Evolutionary conservation across 2,797 vertebrate species (phyloP).

Genomic region (Pempheris klunzingeri): DNA sequence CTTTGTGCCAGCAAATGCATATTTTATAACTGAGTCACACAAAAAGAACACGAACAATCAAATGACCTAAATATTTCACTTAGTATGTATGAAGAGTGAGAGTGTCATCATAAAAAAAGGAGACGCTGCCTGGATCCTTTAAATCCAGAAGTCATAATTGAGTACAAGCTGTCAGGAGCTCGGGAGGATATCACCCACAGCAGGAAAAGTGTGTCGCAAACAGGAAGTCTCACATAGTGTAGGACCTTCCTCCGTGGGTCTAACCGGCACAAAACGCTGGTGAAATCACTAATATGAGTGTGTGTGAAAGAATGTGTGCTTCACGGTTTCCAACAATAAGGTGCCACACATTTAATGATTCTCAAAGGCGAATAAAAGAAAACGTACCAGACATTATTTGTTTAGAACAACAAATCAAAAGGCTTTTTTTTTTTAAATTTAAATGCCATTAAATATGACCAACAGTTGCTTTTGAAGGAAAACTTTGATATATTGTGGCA

Average conservation of each 20-base stretch:
- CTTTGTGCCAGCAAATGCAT: constrained; percentile 61
- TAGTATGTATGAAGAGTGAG: constrained; percentile 40
- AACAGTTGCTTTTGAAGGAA: background rate
- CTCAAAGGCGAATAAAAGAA: constrained; percentile 7
- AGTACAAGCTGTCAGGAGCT: constrained; percentile 44
- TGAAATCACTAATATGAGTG: constrained; percentile 30
- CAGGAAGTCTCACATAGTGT: constrained; percentile 76
- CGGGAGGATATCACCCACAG: constrained; percentile 71
- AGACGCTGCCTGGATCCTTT: constrained; percentile 20
- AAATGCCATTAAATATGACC: constrained; percentile 6
- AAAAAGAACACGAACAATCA: constrained; percentile 52
- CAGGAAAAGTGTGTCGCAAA: constrained; percentile 81
- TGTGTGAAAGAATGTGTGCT: constrained; percentile 17
- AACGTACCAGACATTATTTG: constrained; percentile 15
- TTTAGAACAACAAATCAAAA: constrained; percentile 22
- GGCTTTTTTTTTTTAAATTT: too few species aligned
- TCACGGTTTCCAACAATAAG: constrained; percentile 19
- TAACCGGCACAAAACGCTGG: constrained; percentile 48
- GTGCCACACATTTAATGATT: background rate
- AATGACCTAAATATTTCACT: constrained; percentile 68
- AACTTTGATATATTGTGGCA: background rate
- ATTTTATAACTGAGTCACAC: constrained; percentile 64
- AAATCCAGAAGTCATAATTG: constrained; percentile 52
- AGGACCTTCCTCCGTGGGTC: constrained; percentile 61
- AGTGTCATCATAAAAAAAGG: constrained; percentile 50